Evolutionary conservation across 2,888 invertebrate species (phyloP), one percentile per base, ranked within the genome.

Genomic region (Oscheius myriophilus): DNA sequence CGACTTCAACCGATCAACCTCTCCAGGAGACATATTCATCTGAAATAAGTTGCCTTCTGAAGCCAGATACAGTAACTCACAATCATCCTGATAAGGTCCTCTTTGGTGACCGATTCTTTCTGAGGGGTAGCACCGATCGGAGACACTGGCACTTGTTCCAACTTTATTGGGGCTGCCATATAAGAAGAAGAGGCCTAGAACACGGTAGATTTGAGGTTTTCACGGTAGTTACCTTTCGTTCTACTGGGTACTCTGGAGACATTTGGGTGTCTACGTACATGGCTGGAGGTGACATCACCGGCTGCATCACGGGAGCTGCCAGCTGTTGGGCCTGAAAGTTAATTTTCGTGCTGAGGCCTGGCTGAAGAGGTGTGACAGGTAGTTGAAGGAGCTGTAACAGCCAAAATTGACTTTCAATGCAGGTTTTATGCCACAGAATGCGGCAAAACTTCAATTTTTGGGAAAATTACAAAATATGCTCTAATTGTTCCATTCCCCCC

Each of bases 21-120:
- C 78, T 41, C 66, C 62, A 7, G 78, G 75, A 11, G 75, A 72
- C 78, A 78, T 78, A 45, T 72, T 75, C 46, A 72, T 64, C 70
- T 70, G 39, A 23, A 69, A 58, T 7, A 53, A 16, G 21, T 21
- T 18, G 12, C 49, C 6, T 33, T 39, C 51, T 49, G 25, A 9
- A 18, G 42, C 21, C 39, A 39, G 11, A 12, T 18, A 25, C 21
- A 18, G 49, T 23, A 39, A 61, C 63, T 23, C 25, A 70, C 75
- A 54, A 78, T 49, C 51, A 78, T 26, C 21, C 72, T 41, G 14
- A 78, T 51, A 18, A 83, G 70, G 26, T 83, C 81, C 51, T 80
- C 80, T 65, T 83, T 82, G 21, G 78, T 81, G 25, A 52, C 70
- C 7, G 43, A 64, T 7, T 54, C 69, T 41, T 64, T 67, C 52